These are phyloP conservation scores for Aphaenogaster floridana DNA, from an alignment of 1,140 invertebrate species.

Conservation along the genomic window DNA sequence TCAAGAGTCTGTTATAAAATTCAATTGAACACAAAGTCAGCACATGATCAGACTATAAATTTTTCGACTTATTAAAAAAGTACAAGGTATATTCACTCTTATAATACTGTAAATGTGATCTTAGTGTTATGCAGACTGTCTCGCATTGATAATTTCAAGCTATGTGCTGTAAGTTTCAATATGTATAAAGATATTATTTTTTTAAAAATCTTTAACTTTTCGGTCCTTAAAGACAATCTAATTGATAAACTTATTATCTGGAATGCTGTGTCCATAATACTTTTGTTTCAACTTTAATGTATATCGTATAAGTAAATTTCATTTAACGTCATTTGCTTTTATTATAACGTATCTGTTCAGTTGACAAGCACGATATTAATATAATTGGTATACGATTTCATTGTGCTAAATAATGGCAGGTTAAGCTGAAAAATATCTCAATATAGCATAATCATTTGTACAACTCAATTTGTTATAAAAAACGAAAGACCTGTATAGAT, in stretches of 20 bases:
- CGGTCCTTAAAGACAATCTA: constrained; percentile 66
- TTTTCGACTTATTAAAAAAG: constrained; percentile 68
- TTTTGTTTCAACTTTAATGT: constrained; percentile 66
- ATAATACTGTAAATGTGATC: constrained; percentile 75
- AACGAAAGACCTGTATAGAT: constrained; percentile 22
- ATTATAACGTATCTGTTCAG: constrained; percentile 45
- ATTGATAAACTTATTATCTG: constrained; percentile 68
- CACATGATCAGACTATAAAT: constrained; percentile 65
- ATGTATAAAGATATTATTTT: constrained; percentile 64
- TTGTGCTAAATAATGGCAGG: constrained; percentile 45
- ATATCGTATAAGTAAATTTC: constrained; percentile 47
- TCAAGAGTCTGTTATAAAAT: constrained; percentile 65
- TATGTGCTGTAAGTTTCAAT: constrained; percentile 55
- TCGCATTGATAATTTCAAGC: constrained; percentile 50
- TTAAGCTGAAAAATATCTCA: constrained; percentile 32
- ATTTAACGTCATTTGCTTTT: constrained; percentile 43
- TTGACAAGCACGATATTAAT: constrained; percentile 50
- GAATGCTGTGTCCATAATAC: constrained; percentile 76
- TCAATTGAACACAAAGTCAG: constrained; percentile 71
- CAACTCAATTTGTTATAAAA: constrained; percentile 13
- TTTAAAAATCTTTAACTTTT: constrained; percentile 61
- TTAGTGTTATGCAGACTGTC: constrained; percentile 67
- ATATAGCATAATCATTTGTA: constrained; percentile 19
- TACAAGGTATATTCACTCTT: constrained; percentile 65
- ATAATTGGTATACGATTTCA: constrained; percentile 58